Base-by-base conservation (phyloP, 2,113 vertebrate genomes). In the Struthio camelus region DNA sequence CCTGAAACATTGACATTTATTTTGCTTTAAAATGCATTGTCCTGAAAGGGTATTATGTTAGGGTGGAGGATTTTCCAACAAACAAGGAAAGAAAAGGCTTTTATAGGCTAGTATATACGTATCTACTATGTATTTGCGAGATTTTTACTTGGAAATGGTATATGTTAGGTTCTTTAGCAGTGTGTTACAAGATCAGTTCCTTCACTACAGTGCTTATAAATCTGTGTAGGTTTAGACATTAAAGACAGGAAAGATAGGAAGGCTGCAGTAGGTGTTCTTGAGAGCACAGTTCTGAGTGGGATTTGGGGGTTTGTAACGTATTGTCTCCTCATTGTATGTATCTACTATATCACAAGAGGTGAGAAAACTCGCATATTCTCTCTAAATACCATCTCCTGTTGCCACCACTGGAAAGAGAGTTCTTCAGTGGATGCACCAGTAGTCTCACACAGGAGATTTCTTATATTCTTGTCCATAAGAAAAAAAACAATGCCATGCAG, bases 21-120 rank as follows among this genome's bases (percentile, higher is more conserved):
- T 87, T 53, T 85, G 70, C 87, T 93, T 91, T 96, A 94, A 91
- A 90, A 91, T 54, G 34, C 17, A 11, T 90, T 78, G 80, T 96
- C 28, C 46, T 90, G 71, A n/a, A 84, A 90, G 64, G 66, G 59
- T 64, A 88, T 88, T 95, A 64, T 95, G 51, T 69, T 66, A n/a
- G 2, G 2, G 36, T 93, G n/a, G 76, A 92, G 36, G 59, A 80
- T 81, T 96, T 95, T 92, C 72, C 51, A 71, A 84, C 78, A 93
- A 95, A 92, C 85, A 94, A 71, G 90, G 78, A 76, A 51, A 92
- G 56, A 82, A 96, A 91, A 85, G 40, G 22, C 40, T 75, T 93
- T 93, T 93, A 64, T 80, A 48, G 44, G 72, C 44, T 65, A 34
- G 32, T 53, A 18, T 59, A 70, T 76, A 90, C 65, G 50, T 28